Evolutionary conservation across 2,113 vertebrate species (phyloP), one percentile per base, ranked within the genome.

Genomic region (Chamaea fasciata): DNA sequence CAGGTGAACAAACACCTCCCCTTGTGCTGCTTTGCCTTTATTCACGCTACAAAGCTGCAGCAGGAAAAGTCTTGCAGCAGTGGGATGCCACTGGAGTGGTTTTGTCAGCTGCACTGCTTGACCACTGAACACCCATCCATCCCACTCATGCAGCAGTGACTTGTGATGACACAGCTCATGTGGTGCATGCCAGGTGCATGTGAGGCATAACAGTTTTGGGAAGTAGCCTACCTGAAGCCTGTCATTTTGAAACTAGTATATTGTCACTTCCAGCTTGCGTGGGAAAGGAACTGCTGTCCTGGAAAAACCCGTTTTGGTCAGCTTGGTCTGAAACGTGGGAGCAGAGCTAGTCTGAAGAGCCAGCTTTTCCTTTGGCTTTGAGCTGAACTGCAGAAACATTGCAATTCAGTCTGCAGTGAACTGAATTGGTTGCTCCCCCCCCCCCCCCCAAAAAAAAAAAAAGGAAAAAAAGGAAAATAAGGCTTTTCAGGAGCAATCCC

Each of bases 161-260:
- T 10, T 39, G 11, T 18, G 24, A 9, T 73, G 65, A 82, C 59
- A 53, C 26, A 76, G 49, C 42, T 52, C 5, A 2, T 2, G 22
- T 15, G 42, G 27, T 44, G 15, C 50, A 30, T 0, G 0, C 30
- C 49, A 35, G 23, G 30, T 60, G 37, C 6, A 10, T 1, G 10
- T 18, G 44, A 27, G 17, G 30, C 17, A 7, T 10, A 39, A 8
- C 31, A 19, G 6, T 53, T 64, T 83, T 35, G 57, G 65, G 69
- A 79, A 59, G 56, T 9, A 69, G 63, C 35, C 35, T 56, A 9
- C 53, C 19, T 69, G 41, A 52, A 71, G 23, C 37, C 15, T 90
- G 62, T 53, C 16, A 5, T 30, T 71, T 46, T 89, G 62, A 87
- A 87, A 68, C 9, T 20, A 47, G 9, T 31, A 7, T 5, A 41